Conservation (phyloP, 2,888 invertebrate genomes). For the Agrotis clavis region DNA sequence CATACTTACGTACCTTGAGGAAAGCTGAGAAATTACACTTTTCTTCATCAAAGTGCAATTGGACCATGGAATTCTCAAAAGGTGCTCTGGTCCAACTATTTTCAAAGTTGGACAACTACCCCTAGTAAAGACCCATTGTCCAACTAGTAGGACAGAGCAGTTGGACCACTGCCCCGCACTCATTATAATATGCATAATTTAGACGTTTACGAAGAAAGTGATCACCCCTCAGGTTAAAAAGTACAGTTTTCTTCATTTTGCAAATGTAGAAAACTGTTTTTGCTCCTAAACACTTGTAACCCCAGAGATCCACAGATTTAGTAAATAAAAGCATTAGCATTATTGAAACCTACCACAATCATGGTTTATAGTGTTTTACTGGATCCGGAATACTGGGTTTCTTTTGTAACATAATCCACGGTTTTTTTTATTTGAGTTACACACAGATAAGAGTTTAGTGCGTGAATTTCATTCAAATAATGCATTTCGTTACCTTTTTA, state of each 20-base stretch:
- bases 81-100: no score
- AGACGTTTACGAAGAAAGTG: no score
- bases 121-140: no score
- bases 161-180: no score
- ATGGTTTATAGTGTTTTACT: neutral
- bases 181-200: neutral
- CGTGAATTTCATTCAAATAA: neutral
- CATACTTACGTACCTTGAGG: no score
- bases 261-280: neutral
- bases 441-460: neutral
- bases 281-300: no score
- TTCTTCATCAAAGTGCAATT: neutral
- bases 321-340: neutral
- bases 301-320: neutral
- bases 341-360: neutral
- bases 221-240: no score
- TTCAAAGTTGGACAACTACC: no score
- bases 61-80: no score
- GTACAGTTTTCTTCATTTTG: neutral
- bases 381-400: neutral
- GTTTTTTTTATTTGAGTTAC: neutral
- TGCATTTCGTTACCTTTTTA: no score
- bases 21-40: neutral
- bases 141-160: no score
- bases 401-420: neutral